phyloP scores from a whole-genome alignment of 53 echinoderm and acorn worm genomes.

The Crossaster papposus region DNA sequence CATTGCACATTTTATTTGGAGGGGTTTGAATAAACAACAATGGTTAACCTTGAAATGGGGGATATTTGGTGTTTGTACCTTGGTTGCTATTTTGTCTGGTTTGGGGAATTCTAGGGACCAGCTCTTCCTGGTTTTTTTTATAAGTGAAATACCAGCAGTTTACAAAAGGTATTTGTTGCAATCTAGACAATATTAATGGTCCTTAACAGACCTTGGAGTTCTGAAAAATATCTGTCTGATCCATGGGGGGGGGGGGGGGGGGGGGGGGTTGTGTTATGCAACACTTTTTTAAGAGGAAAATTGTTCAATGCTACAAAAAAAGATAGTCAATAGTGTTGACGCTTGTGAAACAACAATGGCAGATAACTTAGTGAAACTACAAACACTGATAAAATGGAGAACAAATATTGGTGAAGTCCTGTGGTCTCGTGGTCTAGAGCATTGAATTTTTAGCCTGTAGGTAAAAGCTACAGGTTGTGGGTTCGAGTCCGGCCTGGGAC shows the following conservation, averaged over 20 bases:
- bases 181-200: too few species aligned
- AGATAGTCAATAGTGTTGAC: too few species aligned
- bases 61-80: not conserved
- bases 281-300: not conserved
- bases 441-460: too few species aligned
- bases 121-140: not conserved
- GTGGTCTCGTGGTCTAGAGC: too few species aligned
- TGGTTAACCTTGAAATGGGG: not conserved
- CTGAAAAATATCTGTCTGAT: not conserved
- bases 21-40: not conserved
- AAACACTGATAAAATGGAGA: too few species aligned
- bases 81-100: not conserved
- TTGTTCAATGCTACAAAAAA: not conserved
- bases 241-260: not conserved
- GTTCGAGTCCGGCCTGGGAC: too few species aligned
- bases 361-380: too few species aligned
- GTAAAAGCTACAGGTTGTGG: too few species aligned
- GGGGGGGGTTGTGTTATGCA: not conserved
- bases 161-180: not conserved
- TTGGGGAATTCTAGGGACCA: not conserved
- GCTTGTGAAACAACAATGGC: too few species aligned
- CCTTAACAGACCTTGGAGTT: not conserved
- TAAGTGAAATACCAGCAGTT: not conserved
- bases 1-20: not conserved
- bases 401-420: too few species aligned